These are phyloP conservation scores for Cyphomyrus plagiostoma DNA, from an alignment of 2,113 vertebrate genomes.

Conservation along the genomic window DNA sequence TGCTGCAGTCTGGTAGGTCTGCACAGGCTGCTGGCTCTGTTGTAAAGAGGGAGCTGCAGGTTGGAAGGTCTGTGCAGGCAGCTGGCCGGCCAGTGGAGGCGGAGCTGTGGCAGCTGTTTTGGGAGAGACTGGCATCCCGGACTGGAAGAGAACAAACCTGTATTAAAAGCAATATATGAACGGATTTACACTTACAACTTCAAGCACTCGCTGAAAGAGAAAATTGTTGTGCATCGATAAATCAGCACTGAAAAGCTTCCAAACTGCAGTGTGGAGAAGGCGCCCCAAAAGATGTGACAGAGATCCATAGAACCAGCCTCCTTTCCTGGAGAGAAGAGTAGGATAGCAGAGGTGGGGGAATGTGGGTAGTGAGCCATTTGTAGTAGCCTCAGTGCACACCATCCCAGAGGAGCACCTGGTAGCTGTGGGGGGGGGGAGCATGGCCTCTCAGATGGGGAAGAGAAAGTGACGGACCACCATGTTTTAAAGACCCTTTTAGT, in stretches of 20 bases:
- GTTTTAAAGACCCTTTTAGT: not conserved
- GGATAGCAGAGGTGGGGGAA: not conserved
- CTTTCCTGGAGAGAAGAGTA: not conserved
- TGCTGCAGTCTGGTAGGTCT: conserved; percentile 37
- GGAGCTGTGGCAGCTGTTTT: not conserved
- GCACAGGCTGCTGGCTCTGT: conserved; percentile 39
- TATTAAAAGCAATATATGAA: not conserved
- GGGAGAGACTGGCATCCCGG: conserved; percentile 39
- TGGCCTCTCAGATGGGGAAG: not conserved
- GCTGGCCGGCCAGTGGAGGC: conserved; percentile 52
- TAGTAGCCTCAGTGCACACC: conserved; percentile 22
- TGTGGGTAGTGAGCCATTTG: conserved; percentile 30
- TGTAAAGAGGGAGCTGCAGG: conserved; percentile 22
- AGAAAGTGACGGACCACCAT: not conserved
- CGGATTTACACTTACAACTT: not conserved
- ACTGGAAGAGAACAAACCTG: conserved; percentile 38
- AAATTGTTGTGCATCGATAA: not conserved
- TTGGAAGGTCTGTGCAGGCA: conserved; percentile 52
- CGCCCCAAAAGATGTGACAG: not conserved
- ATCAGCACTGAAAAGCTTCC: not conserved
- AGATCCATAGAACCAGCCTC: not conserved
- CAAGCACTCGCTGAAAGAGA: not conserved
- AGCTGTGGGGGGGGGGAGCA: not conserved
- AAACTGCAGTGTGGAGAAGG: not conserved
- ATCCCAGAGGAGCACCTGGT: not conserved